Conservation (phyloP, 2,113 vertebrate species). For the Todiramphus chloris region DNA sequence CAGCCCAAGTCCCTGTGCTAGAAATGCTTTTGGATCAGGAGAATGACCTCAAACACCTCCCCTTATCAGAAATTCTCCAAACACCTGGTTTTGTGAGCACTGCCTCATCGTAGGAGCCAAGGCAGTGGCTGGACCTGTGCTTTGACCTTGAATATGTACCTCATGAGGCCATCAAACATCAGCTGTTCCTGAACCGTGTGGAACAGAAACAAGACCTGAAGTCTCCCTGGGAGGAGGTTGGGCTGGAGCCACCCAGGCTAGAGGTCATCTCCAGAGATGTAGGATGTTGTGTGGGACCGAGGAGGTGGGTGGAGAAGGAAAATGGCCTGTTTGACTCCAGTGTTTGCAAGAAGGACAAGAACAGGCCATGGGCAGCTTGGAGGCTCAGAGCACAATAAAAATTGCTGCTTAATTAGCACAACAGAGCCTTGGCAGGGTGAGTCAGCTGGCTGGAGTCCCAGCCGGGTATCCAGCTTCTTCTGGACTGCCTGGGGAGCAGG, state of each 20-base stretch:
- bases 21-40: background rate
- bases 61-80: background rate
- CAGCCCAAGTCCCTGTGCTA: background rate
- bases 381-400: background rate
- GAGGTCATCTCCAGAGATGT: background rate
- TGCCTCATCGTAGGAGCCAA: background rate
- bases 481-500: background rate
- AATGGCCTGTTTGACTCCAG: background rate
- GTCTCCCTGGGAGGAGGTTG: background rate
- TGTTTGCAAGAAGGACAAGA: background rate
- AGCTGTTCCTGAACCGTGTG: background rate
- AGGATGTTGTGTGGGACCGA: background rate
- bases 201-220: background rate
- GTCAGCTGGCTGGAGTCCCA: background rate
- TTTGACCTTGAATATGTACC: background rate
- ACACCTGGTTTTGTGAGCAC: background rate
- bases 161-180: accelerated
- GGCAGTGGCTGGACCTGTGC: background rate
- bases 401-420: background rate
- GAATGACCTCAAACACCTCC: background rate
- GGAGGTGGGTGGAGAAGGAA: background rate
- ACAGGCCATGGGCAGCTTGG: background rate
- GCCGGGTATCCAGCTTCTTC: background rate
- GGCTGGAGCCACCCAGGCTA: background rate
- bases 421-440: background rate